phyloP scores from a whole-genome alignment of 2,113 vertebrate genomes.

The Amazona vittata region DNA sequence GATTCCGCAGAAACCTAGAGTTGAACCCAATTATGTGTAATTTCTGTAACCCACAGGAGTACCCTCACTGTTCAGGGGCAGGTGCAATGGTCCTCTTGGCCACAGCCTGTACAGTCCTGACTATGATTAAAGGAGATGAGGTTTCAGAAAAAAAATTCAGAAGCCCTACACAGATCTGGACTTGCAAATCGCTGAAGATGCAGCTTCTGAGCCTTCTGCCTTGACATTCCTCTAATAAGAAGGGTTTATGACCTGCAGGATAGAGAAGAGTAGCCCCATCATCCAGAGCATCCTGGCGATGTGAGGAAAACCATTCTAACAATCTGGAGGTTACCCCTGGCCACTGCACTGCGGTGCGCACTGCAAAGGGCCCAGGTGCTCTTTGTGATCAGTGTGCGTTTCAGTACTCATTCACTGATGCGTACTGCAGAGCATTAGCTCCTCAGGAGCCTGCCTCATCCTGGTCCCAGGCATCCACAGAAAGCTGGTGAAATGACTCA shows the following conservation, averaged over 20 bases:
- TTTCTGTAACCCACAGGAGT: neutral
- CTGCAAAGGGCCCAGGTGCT: neutral
- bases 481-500: neutral
- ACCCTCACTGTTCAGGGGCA: neutral
- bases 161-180: neutral
- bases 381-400: neutral
- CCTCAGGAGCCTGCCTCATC: fast-evolving
- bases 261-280: neutral
- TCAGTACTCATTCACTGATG: neutral
- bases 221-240: neutral
- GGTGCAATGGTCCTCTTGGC: neutral
- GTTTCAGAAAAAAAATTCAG: neutral
- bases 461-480: neutral
- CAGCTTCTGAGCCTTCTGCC: neutral
- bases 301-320: neutral
- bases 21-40: neutral
- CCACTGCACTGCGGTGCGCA: neutral
- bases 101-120: neutral
- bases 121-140: neutral
- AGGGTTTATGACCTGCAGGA: neutral
- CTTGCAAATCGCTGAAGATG: neutral
- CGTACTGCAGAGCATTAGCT: neutral
- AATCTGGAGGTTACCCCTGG: neutral
- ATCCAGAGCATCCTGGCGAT: neutral
- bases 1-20: fast-evolving